Evolutionary conservation across 2,888 invertebrate genomes (phyloP).

Genomic region (Dryobotodes eremita): DNA sequence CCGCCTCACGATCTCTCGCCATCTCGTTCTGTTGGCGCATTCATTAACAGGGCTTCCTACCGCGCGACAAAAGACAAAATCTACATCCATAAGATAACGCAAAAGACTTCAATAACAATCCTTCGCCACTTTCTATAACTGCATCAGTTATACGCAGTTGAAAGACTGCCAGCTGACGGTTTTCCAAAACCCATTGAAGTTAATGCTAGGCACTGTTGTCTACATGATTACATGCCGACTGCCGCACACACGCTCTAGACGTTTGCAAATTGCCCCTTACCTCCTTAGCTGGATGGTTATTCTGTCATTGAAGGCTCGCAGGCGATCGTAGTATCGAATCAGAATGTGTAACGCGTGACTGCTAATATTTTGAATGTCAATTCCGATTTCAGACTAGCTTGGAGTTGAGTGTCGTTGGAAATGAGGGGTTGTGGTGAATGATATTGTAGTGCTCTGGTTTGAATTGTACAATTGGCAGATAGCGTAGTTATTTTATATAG

Average conservation of each 20-base stretch:
- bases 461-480: slow-evolving; percentile 10
- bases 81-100: not conserved
- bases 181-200: slow-evolving; percentile 69
- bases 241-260: slow-evolving; percentile 62
- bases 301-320: slow-evolving; percentile 61
- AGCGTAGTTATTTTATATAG: not conserved
- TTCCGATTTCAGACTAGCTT: slow-evolving; percentile 52
- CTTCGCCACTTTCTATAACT: slow-evolving; percentile 43
- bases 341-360: slow-evolving; percentile 62
- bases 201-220: slow-evolving; percentile 62
- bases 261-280: slow-evolving; percentile 75
- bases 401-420: slow-evolving; percentile 56
- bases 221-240: slow-evolving; percentile 72
- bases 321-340: slow-evolving; percentile 53
- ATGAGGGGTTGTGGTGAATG: slow-evolving; percentile 37
- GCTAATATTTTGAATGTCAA: slow-evolving; percentile 65
- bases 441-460: slow-evolving; percentile 37
- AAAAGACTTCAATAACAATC: slow-evolving; percentile 14
- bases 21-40: too few species aligned
- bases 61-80: not conserved
- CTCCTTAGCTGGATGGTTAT: slow-evolving; percentile 62
- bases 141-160: slow-evolving; percentile 50
- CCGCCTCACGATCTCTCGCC: too few species aligned
- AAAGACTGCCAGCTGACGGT: slow-evolving; percentile 71
- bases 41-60: too few species aligned